Conservation (phyloP, 2,888 invertebrate species). For the Apodemia mormo region DNA sequence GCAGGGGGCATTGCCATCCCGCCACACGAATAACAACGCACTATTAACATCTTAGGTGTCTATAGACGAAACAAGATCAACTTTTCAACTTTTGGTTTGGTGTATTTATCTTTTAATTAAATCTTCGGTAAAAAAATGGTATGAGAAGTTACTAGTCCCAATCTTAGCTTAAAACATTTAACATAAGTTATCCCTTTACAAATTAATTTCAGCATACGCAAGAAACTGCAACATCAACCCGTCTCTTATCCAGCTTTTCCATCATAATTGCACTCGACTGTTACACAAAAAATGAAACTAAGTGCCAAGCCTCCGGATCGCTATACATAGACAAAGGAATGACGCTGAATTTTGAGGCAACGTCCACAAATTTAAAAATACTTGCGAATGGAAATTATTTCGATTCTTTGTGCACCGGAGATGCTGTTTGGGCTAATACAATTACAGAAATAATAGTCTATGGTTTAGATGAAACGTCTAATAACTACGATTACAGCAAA, state of each 20-base stretch:
- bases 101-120: no score
- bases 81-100: no score
- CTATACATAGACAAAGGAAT: conserved; percentile 51
- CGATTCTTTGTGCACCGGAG: conserved; percentile 47
- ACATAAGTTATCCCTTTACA: neutral
- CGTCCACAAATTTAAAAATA: conserved; percentile 47
- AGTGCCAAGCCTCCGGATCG: conserved; percentile 53
- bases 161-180: neutral
- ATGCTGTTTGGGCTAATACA: conserved; percentile 42
- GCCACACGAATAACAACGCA: no score
- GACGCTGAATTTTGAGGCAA: conserved; percentile 51
- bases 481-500: conserved; percentile 66
- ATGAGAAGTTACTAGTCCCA: no score
- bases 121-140: no score
- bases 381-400: conserved; percentile 50
- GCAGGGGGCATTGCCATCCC: no score
- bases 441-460: conserved; percentile 57
- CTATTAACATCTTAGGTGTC: no score
- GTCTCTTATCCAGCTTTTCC: conserved; percentile 50
- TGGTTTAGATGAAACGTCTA: conserved; percentile 57
- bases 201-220: conserved; percentile 52
- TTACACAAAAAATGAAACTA: conserved; percentile 35
- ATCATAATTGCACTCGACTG: conserved; percentile 62
- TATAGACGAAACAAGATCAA: no score
- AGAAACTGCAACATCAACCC: conserved; percentile 56